Evolutionary conservation across 2,113 vertebrate species (phyloP).

Genomic region (Megaceryle torquata): DNA sequence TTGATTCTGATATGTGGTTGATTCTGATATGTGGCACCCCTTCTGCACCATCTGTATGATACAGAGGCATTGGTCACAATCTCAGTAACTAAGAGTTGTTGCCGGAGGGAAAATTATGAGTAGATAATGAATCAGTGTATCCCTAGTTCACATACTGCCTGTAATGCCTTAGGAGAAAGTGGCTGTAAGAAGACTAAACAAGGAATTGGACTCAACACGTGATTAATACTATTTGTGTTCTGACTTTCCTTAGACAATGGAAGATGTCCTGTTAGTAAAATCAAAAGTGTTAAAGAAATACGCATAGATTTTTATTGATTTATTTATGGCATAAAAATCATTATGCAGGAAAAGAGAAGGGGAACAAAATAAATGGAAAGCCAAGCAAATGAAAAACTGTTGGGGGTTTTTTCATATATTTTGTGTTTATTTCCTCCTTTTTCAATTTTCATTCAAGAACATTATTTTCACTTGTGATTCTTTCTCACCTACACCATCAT

Average conservation of each 20-base stretch:
- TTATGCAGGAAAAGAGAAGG: not conserved
- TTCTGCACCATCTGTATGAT: not conserved
- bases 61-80: not conserved
- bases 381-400: not conserved
- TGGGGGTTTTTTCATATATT: rapidly evolving
- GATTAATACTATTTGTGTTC: not conserved
- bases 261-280: not conserved
- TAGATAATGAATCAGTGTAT: not conserved
- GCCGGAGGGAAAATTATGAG: not conserved
- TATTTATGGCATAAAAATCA: not conserved
- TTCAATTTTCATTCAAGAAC: not conserved
- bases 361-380: not conserved
- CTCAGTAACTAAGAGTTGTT: not conserved
- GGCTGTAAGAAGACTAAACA: not conserved
- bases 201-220: not conserved
- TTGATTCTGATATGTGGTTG: not conserved
- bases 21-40: not conserved
- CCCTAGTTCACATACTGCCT: not conserved
- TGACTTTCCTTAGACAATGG: not conserved
- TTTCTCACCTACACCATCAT: not conserved
- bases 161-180: not conserved
- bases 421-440: not conserved
- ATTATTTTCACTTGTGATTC: not conserved
- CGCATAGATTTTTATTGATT: not conserved
- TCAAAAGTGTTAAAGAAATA: not conserved